phyloP scores from a whole-genome alignment of 1,140 invertebrate genomes.

The Nylanderia fulva region DNA sequence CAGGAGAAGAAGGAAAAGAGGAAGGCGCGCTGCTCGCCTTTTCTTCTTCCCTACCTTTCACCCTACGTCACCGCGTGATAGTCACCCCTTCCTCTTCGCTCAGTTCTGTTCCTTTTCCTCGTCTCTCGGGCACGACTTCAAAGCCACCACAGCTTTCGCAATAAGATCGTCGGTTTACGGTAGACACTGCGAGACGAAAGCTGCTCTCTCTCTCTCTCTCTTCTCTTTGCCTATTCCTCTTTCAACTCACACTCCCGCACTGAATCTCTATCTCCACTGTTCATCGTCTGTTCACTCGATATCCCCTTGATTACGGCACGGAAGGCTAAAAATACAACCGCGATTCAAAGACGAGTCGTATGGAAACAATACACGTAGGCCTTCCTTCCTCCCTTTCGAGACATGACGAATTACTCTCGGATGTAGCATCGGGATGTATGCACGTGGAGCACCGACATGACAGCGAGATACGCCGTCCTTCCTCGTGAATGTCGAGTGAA shows the following conservation, averaged over 20 bases:
- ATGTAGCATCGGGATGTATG: not conserved
- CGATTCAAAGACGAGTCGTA: conserved; percentile 13
- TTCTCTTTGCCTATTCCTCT: conserved; percentile 31
- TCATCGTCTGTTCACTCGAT: not conserved
- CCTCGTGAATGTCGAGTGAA: conserved; percentile 51
- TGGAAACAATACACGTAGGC: conserved; percentile 8
- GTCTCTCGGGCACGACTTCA: conserved; percentile 66
- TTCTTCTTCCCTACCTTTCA: not conserved
- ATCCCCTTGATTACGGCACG: not conserved
- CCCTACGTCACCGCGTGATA: conserved; percentile 9
- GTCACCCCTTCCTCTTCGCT: not conserved
- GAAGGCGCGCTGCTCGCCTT: conserved; percentile 7
- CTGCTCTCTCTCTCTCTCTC: conserved; percentile 44
- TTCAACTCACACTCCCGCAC: conserved; percentile 2
- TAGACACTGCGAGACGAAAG: conserved; percentile 67
- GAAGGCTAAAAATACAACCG: not conserved
- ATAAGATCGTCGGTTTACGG: conserved; percentile 78
- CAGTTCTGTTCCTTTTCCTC: conserved; percentile 26
- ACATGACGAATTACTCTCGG: conserved; percentile 40
- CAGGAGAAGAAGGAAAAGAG: not conserved
- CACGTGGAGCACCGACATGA: not conserved
- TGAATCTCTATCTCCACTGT: not conserved
- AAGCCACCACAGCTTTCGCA: conserved; percentile 67
- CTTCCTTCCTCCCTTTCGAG: not conserved
- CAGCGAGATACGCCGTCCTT: conserved; percentile 36